phyloP scores from a whole-genome alignment of 1,140 invertebrate species.

The Drosophila ercepeae region DNA sequence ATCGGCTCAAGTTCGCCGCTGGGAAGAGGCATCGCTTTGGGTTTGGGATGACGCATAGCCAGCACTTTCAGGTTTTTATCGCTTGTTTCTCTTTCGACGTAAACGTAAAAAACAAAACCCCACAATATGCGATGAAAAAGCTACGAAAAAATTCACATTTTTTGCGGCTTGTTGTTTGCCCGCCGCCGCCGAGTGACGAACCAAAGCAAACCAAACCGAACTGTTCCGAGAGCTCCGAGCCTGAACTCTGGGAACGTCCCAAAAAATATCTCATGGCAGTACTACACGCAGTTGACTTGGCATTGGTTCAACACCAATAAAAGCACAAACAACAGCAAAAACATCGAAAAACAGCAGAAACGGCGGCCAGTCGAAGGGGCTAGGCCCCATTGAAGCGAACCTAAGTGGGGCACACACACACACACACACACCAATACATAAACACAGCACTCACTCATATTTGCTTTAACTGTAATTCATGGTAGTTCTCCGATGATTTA shows the following conservation, averaged over 20 bases:
- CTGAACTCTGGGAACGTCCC: constrained; percentile 66
- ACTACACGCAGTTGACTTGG: constrained; percentile 67
- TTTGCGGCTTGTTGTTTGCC: constrained; percentile 56
- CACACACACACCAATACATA: constrained; percentile 9
- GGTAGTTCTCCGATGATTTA: constrained; percentile 36
- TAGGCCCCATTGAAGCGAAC: constrained; percentile 50
- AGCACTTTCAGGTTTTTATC: constrained; percentile 55
- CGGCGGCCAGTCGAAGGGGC: constrained; percentile 29
- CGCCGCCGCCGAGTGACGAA: constrained; percentile 69
- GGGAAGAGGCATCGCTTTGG: constrained; percentile 41
- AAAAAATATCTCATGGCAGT: constrained; percentile 49
- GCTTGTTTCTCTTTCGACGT: constrained; percentile 32
- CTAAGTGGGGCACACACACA: constrained; percentile 57
- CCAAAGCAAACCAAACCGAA: constrained; percentile 20
- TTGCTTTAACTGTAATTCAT: constrained; percentile 39
- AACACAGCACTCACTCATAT: not conserved
- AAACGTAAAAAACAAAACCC: constrained; percentile 8
- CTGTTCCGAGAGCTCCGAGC: not conserved
- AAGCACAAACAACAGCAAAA: constrained; percentile 10
- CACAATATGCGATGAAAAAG: constrained; percentile 30
- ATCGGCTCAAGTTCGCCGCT: constrained; percentile 36
- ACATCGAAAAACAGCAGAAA: not conserved
- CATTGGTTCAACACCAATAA: constrained; percentile 66
- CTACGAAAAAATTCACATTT: constrained; percentile 29
- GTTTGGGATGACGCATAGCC: constrained; percentile 46